A percentile compares a stretch with the other conserved stretches of the same genome.
These are phyloP conservation scores for Rhopalosiphum nymphaeae DNA, from an alignment of 2,888 invertebrate genomes.

Conservation along the genomic window DNA sequence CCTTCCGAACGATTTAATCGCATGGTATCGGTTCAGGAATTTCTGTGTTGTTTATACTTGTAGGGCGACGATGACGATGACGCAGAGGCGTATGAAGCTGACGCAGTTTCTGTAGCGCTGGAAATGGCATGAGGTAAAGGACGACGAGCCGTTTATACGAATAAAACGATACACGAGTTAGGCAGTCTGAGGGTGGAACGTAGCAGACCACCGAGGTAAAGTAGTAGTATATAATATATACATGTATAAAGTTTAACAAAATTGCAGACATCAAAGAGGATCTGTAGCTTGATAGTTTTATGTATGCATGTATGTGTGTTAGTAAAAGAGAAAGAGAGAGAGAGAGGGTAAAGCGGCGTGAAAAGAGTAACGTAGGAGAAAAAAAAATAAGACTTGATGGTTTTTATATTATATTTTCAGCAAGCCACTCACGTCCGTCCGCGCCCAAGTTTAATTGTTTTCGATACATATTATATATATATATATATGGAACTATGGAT, in stretches of 20 bases:
- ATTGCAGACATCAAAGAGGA: conserved; percentile 43
- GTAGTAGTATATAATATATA: not conserved
- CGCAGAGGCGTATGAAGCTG: not conserved
- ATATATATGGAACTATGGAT: not conserved
- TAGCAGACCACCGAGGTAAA: not conserved
- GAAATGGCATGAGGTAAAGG: not conserved
- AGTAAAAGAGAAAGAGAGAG: not conserved
- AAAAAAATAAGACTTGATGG: conserved; percentile 42
- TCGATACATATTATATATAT: conserved; percentile 31
- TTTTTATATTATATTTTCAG: conserved; percentile 60
- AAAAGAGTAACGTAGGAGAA: not conserved
- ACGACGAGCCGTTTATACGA: conserved; percentile 16
- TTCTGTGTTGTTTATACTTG: conserved; percentile 12
- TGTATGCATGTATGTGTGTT: not conserved
- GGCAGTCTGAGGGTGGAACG: not conserved
- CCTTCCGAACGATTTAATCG: conserved; percentile 18
- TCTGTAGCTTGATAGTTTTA: not conserved
- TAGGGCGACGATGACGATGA: not conserved
- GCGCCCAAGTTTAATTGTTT: conserved; percentile 61
- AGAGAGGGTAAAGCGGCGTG: not conserved
- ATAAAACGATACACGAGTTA: conserved; percentile 50
- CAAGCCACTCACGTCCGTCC: conserved; percentile 60
- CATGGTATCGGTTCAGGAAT: conserved; percentile 23
- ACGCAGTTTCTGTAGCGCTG: not conserved
- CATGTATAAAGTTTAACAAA: conserved; percentile 45